phyloP scores from a whole-genome alignment of 2,797 vertebrate species.

The Sylvia borin region DNA sequence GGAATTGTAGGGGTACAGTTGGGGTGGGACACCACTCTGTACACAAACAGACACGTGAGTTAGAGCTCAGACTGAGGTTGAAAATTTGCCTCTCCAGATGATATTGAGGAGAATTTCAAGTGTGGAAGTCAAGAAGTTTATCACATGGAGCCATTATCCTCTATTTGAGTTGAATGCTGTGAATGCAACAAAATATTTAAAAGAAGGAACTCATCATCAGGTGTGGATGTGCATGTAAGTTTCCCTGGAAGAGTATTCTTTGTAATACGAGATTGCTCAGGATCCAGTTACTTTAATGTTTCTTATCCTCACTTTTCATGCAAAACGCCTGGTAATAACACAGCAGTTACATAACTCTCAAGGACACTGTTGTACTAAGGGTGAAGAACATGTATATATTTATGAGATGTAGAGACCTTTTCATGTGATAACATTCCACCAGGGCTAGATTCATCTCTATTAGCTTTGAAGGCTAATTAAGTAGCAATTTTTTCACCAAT shows the following conservation, averaged over 20 bases:
- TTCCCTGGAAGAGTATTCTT: slow-evolving; percentile 19
- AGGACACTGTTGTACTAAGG: background rate
- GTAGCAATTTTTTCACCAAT: slow-evolving; percentile 8
- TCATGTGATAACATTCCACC: slow-evolving; percentile 4
- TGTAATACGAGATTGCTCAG: background rate
- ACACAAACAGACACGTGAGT: background rate
- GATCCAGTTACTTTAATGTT: slow-evolving; percentile 43
- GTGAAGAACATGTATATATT: slow-evolving; percentile 20
- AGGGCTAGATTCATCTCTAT: slow-evolving; percentile 19
- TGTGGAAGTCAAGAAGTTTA: background rate
- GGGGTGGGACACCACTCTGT: background rate
- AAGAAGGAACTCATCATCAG: background rate
- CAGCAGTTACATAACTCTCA: slow-evolving; percentile 15
- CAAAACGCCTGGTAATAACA: slow-evolving; percentile 36
- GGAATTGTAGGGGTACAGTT: background rate
- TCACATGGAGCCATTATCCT: background rate
- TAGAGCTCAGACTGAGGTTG: background rate
- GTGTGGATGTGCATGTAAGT: background rate
- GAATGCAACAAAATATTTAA: background rate
- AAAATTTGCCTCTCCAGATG: background rate
- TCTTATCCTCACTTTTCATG: slow-evolving; percentile 32
- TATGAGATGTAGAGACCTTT: slow-evolving; percentile 13
- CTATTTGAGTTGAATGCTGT: background rate
- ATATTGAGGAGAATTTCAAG: background rate
- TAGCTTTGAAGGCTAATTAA: slow-evolving; percentile 43